Conservation (phyloP, 2,113 vertebrate genomes). For the Xenopus borealis region DNA sequence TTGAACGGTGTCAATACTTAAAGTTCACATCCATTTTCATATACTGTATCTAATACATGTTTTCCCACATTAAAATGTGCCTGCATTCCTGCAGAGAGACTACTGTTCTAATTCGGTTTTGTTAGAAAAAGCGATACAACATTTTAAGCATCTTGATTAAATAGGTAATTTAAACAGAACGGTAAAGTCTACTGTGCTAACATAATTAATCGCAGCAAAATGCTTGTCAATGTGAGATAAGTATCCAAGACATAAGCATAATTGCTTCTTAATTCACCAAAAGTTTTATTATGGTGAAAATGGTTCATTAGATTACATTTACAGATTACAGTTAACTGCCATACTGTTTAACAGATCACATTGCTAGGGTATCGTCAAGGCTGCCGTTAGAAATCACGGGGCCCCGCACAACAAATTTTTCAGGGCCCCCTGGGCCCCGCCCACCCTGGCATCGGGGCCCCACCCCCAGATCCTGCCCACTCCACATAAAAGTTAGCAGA, state of each 20-base stretch:
- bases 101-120: conserved; percentile 27
- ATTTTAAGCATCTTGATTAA: conserved; percentile 25
- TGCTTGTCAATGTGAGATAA: conserved; percentile 36
- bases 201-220: conserved; percentile 24
- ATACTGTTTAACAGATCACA: conserved; percentile 10
- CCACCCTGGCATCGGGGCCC: too few relatives aligned
- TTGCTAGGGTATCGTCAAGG: background rate
- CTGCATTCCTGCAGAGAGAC: background rate
- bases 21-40: too few relatives aligned
- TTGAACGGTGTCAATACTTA: too few relatives aligned
- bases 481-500: too few relatives aligned
- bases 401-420: too few relatives aligned
- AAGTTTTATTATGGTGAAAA: conserved; percentile 24
- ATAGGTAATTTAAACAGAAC: conserved; percentile 18
- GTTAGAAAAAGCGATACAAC: conserved; percentile 14
- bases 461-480: too few relatives aligned
- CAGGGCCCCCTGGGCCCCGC: too few relatives aligned
- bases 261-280: conserved; percentile 32
- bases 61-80: background rate
- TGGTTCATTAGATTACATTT: conserved; percentile 10
- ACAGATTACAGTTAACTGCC: conserved; percentile 7
- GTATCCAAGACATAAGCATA: conserved; percentile 12
- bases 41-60: too few relatives aligned
- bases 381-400: too few relatives aligned
- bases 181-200: conserved; percentile 30